These are phyloP conservation scores for Archegozetes longisetosus DNA, from an alignment of 1,140 invertebrate genomes.

Conservation along the genomic window DNA sequence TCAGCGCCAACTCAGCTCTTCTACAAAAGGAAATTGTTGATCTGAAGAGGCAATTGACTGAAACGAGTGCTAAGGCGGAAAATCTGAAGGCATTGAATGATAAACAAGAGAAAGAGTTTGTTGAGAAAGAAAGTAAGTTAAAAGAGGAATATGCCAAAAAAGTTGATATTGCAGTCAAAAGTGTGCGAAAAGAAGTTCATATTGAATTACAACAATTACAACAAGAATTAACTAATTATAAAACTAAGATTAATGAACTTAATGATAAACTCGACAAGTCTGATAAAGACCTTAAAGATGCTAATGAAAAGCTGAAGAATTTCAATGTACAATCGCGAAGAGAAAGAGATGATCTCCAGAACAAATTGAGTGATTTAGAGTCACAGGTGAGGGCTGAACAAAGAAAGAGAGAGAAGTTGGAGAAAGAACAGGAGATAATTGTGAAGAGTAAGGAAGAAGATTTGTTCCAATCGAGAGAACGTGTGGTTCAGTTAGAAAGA, in stretches of 20 bases:
- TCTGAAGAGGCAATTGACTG: conserved; percentile 24
- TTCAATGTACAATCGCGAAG: conserved; percentile 36
- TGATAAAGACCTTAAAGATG: conserved; percentile 39
- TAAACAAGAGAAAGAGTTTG: conserved; percentile 37
- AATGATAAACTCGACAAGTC: conserved; percentile 46
- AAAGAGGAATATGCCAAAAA: conserved; percentile 35
- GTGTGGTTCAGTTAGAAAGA: conserved; percentile 25
- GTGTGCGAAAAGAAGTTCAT: conserved; percentile 28
- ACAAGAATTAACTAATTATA: conserved; percentile 33
- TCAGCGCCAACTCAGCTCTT: conserved; percentile 1
- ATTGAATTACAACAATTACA: conserved; percentile 34
- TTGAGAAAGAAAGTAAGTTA: conserved; percentile 37
- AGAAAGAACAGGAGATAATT: conserved; percentile 41
- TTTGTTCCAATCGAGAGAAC: conserved; percentile 39
- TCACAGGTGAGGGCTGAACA: conserved; percentile 45
- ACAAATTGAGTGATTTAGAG: conserved; percentile 42
- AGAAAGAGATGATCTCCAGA: conserved; percentile 38
- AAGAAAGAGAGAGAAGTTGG: conserved; percentile 42
- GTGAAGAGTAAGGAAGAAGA: conserved; percentile 47
- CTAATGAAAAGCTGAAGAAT: conserved; percentile 36
- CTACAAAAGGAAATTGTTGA: conserved; percentile 26
- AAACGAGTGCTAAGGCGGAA: conserved; percentile 26
- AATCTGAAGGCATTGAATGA: conserved; percentile 29
- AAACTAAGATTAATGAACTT: conserved; percentile 31
- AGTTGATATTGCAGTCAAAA: conserved; percentile 35